phyloP scores from a whole-genome alignment of 1,140 invertebrate species.

The Mactra quadrangularis region DNA sequence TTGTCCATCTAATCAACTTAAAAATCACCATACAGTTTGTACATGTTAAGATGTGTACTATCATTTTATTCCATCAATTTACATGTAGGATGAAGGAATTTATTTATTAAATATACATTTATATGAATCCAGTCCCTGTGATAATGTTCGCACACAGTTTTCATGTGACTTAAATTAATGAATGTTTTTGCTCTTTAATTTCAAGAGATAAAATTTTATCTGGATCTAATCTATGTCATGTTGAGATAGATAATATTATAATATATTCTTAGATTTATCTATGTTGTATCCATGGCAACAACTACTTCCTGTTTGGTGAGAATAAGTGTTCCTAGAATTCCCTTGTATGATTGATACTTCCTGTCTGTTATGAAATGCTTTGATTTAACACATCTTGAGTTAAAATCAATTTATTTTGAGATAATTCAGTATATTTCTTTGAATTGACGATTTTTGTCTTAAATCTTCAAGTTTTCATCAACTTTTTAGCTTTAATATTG shows the following conservation, averaged over 20 bases:
- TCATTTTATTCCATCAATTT: too few relatives aligned
- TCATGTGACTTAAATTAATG: conserved; percentile 26
- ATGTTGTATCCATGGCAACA: conserved; percentile 24
- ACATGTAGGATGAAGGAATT: too few relatives aligned
- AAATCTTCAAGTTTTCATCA: background rate
- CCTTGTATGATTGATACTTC: conserved; percentile 24
- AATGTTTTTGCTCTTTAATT: conserved; percentile 5
- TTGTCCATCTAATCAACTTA: too few relatives aligned
- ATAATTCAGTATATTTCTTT: background rate
- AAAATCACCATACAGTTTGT: too few relatives aligned
- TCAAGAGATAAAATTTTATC: conserved; percentile 13
- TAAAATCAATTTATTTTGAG: background rate
- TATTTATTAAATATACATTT: too few relatives aligned
- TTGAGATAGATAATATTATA: background rate
- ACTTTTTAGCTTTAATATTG: background rate
- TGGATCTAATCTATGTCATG: background rate
- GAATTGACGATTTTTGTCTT: background rate
- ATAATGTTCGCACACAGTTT: too few relatives aligned
- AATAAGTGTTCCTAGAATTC: conserved; percentile 34
- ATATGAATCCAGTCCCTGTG: too few relatives aligned
- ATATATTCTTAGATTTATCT: conserved; percentile 16
- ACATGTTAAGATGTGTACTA: too few relatives aligned
- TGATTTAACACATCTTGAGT: conserved; percentile 4
- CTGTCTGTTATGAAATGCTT: conserved; percentile 9
- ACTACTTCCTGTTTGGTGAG: conserved; percentile 34